Base-by-base conservation (phyloP, 2,113 vertebrate genomes). In the Dasypus novemcinctus region DNA sequence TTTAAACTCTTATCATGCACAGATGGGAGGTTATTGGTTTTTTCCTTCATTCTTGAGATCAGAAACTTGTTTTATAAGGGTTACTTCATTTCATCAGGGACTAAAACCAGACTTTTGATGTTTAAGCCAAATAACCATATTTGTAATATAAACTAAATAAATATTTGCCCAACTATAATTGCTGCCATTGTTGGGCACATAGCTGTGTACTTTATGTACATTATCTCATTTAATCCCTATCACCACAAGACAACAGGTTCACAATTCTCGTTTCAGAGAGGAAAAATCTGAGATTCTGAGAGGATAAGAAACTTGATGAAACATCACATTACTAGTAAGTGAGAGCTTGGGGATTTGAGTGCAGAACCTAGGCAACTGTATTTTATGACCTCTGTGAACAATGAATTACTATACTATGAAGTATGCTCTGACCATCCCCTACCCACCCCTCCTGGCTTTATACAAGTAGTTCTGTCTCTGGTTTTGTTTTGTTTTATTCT, bases 131-230 rank as follows among this genome's bases (percentile, higher is more conserved):
- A 82, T 95, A 69, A 66, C 17, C 2, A 69, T 80, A 75, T 66
- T 90, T 92, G 33, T 66, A 76, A 27, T 31, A 64, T 29, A 95
- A 81, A 46, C 27, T 81, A 90, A 92, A 69, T 72, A 81, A 93
- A 31, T 84, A 18, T 64, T 83, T 92, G 18, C 68, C 84, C 43
- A 91, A 33, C 25, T 64, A 17, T 90, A 90, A 18, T 74, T 81
- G 11, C 49, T 80, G 27, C 66, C 1, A 20, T 81, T 91, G 75
- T 75, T 75, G 87, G 59, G 71, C 33, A 68, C 23, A 83, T 38
- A 72, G 18, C 54, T 90, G 27, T 59, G 68, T 33, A 13, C 52
- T 78, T 92, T 71, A 52, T 4, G 12, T 66, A 81, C n/a, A 21
- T 80, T 80, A 38, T 54, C 81, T 61, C 18, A 83, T 68, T 49